phyloP scores from a whole-genome alignment of 2,113 vertebrate genomes.

The Macaca fascicularis region DNA sequence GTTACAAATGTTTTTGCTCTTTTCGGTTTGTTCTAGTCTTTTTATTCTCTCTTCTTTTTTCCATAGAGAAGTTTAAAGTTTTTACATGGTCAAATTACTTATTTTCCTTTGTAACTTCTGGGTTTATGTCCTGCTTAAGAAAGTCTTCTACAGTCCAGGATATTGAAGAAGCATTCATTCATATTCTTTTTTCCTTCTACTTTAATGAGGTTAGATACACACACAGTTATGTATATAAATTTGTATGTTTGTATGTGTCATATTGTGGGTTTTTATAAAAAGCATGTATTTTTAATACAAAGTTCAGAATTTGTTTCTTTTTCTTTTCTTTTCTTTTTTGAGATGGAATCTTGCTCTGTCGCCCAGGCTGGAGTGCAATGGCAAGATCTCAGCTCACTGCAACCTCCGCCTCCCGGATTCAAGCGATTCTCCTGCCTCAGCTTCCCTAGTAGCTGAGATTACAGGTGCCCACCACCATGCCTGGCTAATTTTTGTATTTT shows the following conservation, averaged over 20 bases:
- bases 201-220: background rate
- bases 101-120: constrained; percentile 45
- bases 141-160: background rate
- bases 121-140: background rate
- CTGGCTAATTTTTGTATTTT: too few relatives aligned
- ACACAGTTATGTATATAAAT: background rate
- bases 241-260: background rate
- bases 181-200: background rate
- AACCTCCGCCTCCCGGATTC: too few relatives aligned
- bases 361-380: too few relatives aligned
- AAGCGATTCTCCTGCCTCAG: too few relatives aligned
- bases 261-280: background rate
- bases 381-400: too few relatives aligned
- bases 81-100: background rate
- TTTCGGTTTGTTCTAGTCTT: constrained; percentile 16
- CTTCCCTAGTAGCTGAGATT: too few relatives aligned
- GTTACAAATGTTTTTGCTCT: constrained; percentile 16
- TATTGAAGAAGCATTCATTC: background rate
- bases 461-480: too few relatives aligned
- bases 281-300: constrained; percentile 18
- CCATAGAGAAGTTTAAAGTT: background rate
- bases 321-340: too few relatives aligned
- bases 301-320: background rate
- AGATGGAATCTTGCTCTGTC: too few relatives aligned
- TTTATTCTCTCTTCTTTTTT: background rate